Evolutionary conservation across 2,888 invertebrate species (phyloP), one percentile per base, ranked within the genome.

Genomic region (Chelonus formosanus): DNA sequence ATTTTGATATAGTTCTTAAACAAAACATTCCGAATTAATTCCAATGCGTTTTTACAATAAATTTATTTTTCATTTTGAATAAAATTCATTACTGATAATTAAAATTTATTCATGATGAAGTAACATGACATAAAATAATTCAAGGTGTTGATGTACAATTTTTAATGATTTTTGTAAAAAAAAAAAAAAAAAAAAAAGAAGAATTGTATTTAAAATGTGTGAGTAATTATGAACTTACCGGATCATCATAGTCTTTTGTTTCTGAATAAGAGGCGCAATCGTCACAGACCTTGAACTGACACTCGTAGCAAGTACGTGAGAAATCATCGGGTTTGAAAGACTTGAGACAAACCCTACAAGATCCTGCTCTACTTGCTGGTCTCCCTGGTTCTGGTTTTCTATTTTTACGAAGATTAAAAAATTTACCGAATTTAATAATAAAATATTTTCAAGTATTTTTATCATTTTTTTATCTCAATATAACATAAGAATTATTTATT

Each of bases 191-290:
- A 20, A 20, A 20, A 20, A 2, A 20, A 20, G 20, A 20, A 20
- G 20, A 20, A 20, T 1, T 20, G 2, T 20, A 20, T 20, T 20
- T 20, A 20, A 20, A 20, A 20, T 20, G 20, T 20, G 20, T 20
- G 20, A 20, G 20, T 40, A 40, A 40, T 40, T 40, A 50, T 47
- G 31, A 32, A 83, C 87, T 88, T 81, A 94, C 93, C 85, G 91
- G 90, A 78, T 94, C 93, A 78, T 94, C 93, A 72, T 92, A 92
- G 78, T 93, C 92, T 69, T 92, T 90, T 65, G 92, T 88, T 78
- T 94, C 93, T 74, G 95, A 95, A 84, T 96, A 96, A 62, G 94
- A 95, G 73, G 95, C 95, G 83, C 96, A 96, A 85, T 96, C 96
- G 84, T 96, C 96, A 84, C 96, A 96, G 60, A 96, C 94, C 74